Conservation (phyloP, 23 tunicate species). For the Halocynthia roretzi region DNA sequence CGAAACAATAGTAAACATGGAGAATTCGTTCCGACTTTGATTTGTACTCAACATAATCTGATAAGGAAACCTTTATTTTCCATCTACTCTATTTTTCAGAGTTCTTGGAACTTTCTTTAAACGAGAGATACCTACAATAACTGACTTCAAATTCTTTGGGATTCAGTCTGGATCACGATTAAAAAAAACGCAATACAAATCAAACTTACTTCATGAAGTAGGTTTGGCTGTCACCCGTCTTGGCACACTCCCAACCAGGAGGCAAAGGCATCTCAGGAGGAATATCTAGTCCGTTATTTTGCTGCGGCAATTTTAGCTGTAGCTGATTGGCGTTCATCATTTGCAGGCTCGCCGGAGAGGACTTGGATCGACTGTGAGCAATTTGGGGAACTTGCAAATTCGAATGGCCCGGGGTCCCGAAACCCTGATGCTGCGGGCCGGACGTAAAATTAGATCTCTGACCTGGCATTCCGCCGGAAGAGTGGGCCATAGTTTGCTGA, state of each 20-base stretch:
- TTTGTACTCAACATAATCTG: too few relatives aligned
- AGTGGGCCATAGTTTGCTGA: slow-evolving; percentile 3
- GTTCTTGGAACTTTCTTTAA: too few relatives aligned
- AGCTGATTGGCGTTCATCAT: slow-evolving; percentile 48
- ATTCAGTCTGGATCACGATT: neutral
- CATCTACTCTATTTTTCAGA: too few relatives aligned
- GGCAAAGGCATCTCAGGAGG: slow-evolving; percentile 91
- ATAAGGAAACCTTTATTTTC: too few relatives aligned
- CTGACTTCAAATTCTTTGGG: too few relatives aligned
- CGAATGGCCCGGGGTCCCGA: slow-evolving; percentile 18
- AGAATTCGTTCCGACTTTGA: too few relatives aligned
- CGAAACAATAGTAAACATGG: too few relatives aligned
- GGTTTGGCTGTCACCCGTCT: slow-evolving; percentile 75
- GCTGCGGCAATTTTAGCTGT: slow-evolving; percentile 49
- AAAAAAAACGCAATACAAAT: neutral
- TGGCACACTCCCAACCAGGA: slow-evolving; percentile 76
- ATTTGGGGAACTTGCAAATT: slow-evolving; percentile 46
- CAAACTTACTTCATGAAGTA: slow-evolving; percentile 80
- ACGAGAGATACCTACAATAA: too few relatives aligned
- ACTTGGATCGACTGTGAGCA: slow-evolving; percentile 77
- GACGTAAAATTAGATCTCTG: slow-evolving; percentile 11
- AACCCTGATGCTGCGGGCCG: slow-evolving; percentile 23
- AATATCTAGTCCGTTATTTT: slow-evolving; percentile 25
- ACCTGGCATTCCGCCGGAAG: neutral
- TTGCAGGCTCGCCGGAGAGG: slow-evolving; percentile 91